Base-by-base conservation (phyloP, 2,797 vertebrate species). In the Phrynocephalus forsythii region DNA sequence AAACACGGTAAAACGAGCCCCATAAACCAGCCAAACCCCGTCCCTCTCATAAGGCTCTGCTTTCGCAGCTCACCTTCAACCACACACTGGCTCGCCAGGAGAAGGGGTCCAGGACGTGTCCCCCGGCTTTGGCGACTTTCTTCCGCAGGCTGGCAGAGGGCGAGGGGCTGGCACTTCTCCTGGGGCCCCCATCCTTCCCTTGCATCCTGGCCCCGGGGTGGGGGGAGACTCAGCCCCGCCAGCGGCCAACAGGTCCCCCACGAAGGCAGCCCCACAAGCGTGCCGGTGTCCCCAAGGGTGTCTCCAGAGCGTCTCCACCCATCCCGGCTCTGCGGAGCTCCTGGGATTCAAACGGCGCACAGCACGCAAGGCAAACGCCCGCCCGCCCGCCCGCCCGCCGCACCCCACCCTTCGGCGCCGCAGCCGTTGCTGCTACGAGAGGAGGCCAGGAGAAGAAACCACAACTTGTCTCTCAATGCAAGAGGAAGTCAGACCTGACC, bases 151-250 rank as follows among this genome's bases (percentile, higher is more conserved):
- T 93, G 0, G 94, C 97, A 1, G 94, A 91, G 85, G 96, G 96
- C 13, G 60, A 18, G 60, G 97, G 98, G 87, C 97, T 98, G 96
- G 97, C 98, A 94, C 97, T 97, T n/a, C 89, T 94, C 90, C 92
- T 97, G 16, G 94, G 90, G 8, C 85, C 91, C 1, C 91, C 79
- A 16, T 95, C 94, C 20, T 96, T 96, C 90, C 97, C 97, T 84
- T 98, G 94, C 97, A 97, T 98, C 87, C 86, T 92, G 73, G 75
- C 16, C 3, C 1, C 18, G 20, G 11, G 24, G 20, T 2, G 20
- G 9, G n/a, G 18, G 10, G n/a, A 44, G 9, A 60, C 28, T 5
- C 5, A 22, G 1, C 52, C 16, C 28, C 10, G 2, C 3, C 33
- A 3, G 1, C 5, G 0, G 10, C 33, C 8, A n/a, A 3, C 30